Evolutionary conservation across 2,888 invertebrate species (phyloP), one percentile per base, ranked within the genome.

Genomic region (Ceraclea dissimilis): DNA sequence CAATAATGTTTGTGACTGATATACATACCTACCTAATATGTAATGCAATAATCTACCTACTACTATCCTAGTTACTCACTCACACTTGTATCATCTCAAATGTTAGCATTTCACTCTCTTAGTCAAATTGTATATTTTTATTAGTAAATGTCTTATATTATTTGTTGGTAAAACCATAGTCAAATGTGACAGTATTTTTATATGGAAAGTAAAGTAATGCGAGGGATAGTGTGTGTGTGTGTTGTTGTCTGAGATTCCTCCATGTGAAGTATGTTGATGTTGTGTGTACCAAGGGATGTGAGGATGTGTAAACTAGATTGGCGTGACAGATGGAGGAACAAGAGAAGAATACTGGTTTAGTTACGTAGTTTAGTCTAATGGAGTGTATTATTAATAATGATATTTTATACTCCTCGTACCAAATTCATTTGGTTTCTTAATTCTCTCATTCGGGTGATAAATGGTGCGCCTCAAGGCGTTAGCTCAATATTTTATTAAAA

Each of bases 401-500:
- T 11, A 11, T 6, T 8, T 26, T 75, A 71, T 17, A 26, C 52
- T 21, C 46, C 52, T 22, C 21, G 76, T 75, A 77, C 77, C 77
- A 77, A 77, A 71, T 71, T 71, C 71, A 73, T 75, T 76, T 76
- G 75, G 76, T 77, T 66, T 73, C 72, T 71, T 75, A 73, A 74
- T 77, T 77, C 76, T 76, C 74, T 72, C 74, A 71, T 72, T 72
- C 71, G 73, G 69, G 75, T 78, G 77, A 77, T 77, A 77, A 55
- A 72, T 71, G 72, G 71, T 75, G 72, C 75, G 66, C 74, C 69
- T 70, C 65, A 70, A 71, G 77, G 69, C 75, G 76, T 75, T 69
- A 75, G 78, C 78, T 78, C 78, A 78, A 78, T 78, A 76, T 75
- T 75, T 72, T 77, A 76, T 77, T 75, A 76, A 73, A 76, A 76